Evolutionary conservation across 1,140 invertebrate species (phyloP).

Genomic region (Lethocerus indicus): DNA sequence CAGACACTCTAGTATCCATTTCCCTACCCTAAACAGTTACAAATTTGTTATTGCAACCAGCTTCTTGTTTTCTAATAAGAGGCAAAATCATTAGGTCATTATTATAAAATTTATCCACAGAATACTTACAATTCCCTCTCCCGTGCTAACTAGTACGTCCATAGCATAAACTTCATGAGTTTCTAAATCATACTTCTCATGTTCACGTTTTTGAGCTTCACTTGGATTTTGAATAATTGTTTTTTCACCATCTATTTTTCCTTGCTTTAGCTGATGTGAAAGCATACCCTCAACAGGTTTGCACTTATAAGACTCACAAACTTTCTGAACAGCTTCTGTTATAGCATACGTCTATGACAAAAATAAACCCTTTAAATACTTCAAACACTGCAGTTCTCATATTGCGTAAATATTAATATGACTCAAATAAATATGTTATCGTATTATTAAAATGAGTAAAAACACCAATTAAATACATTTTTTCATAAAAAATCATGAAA

Average conservation of each 20-base stretch:
- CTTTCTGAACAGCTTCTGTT: conserved; percentile 85
- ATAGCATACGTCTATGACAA: conserved; percentile 68
- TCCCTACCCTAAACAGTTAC: conserved; percentile 50
- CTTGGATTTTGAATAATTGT: conserved; percentile 97
- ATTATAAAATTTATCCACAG: not conserved
- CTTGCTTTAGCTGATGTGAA: conserved; percentile 92
- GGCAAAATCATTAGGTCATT: not conserved
- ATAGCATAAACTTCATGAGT: conserved; percentile 96
- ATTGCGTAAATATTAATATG: too few relatives aligned
- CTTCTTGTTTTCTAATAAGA: too few relatives aligned
- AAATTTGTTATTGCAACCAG: conserved; percentile 1
- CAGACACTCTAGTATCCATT: conserved; percentile 84
- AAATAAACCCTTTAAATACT: conserved; percentile 12
- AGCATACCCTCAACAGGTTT: conserved; percentile 98
- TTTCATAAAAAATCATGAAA: too few relatives aligned
- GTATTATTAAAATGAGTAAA: not conserved
- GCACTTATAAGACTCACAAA: conserved; percentile 81
- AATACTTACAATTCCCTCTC: conserved; percentile 55
- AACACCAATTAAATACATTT: not conserved
- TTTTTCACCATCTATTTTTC: conserved; percentile 96
- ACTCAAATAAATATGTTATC: not conserved
- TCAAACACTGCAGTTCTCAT: not conserved
- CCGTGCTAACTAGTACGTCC: conserved; percentile 91
- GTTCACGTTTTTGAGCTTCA: conserved; percentile 92
- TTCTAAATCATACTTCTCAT: conserved; percentile 93